These are phyloP conservation scores for Mystacornis crossleyi DNA, from an alignment of 2,113 vertebrate species.

Conservation along the genomic window DNA sequence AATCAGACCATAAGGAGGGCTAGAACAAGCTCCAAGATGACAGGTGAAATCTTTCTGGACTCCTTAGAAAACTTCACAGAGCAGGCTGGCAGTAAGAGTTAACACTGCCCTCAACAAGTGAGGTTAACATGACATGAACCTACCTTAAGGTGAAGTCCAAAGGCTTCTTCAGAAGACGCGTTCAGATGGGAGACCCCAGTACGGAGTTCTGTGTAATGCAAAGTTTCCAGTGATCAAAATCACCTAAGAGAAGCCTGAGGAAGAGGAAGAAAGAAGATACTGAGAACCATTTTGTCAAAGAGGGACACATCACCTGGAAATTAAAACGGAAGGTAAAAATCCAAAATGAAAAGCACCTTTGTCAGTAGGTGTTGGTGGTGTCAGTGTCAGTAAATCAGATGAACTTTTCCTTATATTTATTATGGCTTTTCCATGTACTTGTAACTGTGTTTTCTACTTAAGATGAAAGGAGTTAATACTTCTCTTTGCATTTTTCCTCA, in stretches of 20 bases:
- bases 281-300: background rate
- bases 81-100: background rate
- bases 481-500: background rate
- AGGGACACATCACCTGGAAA: background rate
- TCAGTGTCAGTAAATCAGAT: background rate
- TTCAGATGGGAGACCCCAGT: background rate
- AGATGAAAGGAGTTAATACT: background rate
- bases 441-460: background rate
- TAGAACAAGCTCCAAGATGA: background rate
- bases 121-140: background rate
- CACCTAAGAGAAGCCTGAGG: background rate
- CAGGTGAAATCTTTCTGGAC: background rate
- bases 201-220: background rate
- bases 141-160: conserved; percentile 5
- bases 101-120: background rate
- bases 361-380: background rate
- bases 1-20: background rate
- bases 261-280: background rate
- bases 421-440: background rate
- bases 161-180: background rate
- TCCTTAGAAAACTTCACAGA: background rate
- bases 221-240: background rate
- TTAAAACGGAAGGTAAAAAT: background rate
- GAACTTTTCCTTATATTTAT: background rate
- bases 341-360: background rate